Conservation (phyloP, 2,888 invertebrate genomes). For the Pammene aurita region DNA sequence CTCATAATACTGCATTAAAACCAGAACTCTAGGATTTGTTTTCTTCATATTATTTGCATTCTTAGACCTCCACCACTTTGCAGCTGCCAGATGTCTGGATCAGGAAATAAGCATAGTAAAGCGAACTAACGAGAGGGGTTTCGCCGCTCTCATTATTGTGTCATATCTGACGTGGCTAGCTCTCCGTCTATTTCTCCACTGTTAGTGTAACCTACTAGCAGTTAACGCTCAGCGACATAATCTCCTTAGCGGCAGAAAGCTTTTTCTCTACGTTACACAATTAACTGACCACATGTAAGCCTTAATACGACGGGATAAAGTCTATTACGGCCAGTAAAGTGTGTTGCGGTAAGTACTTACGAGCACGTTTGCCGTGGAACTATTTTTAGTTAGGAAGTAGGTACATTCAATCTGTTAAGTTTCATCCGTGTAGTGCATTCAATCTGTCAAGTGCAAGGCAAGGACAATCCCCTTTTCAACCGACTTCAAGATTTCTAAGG, state of each 20-base stretch:
- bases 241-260: conserved; percentile 32
- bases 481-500: too few relatives aligned
- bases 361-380: conserved; percentile 28
- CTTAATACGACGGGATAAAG: not conserved
- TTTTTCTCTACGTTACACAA: conserved; percentile 24
- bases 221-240: conserved; percentile 33
- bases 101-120: too few relatives aligned
- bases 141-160: too few relatives aligned
- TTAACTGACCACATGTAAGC: not conserved
- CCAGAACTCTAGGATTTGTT: too few relatives aligned
- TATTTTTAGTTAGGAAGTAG: conserved; percentile 35
- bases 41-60: too few relatives aligned
- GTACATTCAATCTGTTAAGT: too few relatives aligned
- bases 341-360: conserved; percentile 9
- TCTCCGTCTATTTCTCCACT: conserved; percentile 14
- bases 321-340: not conserved
- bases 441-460: conserved; percentile 31
- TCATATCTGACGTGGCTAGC: too few relatives aligned
- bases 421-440: too few relatives aligned
- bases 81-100: too few relatives aligned
- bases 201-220: conserved; percentile 30
- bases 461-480: conserved; percentile 13
- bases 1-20: too few relatives aligned
- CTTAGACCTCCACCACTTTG: too few relatives aligned
- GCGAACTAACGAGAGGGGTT: not conserved